Percentiles rank a stretch among this genome's conserved stretches.
Conservation (phyloP, 2,888 invertebrate genomes). For the Oligia strigilis region DNA sequence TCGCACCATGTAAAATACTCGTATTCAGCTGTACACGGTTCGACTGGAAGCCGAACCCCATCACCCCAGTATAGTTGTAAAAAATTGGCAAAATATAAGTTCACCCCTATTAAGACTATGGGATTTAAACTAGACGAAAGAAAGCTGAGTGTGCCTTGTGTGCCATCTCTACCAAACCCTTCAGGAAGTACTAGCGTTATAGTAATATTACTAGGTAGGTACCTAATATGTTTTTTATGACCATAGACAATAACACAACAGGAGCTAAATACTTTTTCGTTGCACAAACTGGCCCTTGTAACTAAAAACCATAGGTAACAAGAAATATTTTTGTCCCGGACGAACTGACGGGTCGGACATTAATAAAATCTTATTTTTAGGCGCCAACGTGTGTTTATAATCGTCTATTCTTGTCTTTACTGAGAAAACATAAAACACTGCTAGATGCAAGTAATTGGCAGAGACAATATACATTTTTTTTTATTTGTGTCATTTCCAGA, state of each 20-base stretch:
- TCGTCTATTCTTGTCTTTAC: constrained; percentile 29
- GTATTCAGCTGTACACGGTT: too few species aligned
- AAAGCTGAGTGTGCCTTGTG: too few species aligned
- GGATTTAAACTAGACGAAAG: too few species aligned
- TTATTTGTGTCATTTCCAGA: neutral
- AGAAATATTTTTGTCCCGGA: constrained; percentile 22
- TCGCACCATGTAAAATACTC: too few species aligned
- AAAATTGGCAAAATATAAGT: too few species aligned
- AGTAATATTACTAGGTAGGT: neutral
- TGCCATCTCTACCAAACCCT: too few species aligned
- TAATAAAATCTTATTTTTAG: constrained; percentile 44
- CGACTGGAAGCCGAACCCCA: too few species aligned
- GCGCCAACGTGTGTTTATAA: constrained; percentile 4
- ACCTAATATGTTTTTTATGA: neutral
- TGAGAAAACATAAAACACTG: constrained; percentile 10
- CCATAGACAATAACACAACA: too few species aligned
- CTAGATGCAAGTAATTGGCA: constrained; percentile 6
- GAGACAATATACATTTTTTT: constrained; percentile 6
- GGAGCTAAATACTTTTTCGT: neutral
- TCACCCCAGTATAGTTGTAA: too few species aligned
- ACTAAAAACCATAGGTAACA: constrained; percentile 24
- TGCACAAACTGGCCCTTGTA: constrained; percentile 1
- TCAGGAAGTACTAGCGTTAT: neutral
- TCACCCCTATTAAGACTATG: too few species aligned
- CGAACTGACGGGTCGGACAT: neutral